Conservation (phyloP, 2,888 invertebrate species). For the Heliconius ethilla region DNA sequence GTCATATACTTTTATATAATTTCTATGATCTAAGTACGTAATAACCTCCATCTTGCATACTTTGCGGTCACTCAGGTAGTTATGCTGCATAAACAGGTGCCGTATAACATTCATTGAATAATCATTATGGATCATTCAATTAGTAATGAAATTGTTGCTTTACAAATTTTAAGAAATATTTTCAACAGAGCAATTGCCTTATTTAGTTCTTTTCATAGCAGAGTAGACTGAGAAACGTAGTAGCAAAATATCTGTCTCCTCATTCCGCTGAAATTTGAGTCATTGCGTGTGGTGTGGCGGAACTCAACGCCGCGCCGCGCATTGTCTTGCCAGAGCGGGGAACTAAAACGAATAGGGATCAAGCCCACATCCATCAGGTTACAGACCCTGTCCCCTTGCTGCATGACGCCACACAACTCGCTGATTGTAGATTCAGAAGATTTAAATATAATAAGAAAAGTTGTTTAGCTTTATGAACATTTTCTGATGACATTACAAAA, state of each 20-base stretch:
- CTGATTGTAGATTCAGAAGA: no score
- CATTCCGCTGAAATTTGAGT: background rate
- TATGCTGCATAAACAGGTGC: constrained; percentile 1
- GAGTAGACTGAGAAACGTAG: no score
- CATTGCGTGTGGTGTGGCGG: background rate
- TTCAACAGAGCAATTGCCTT: background rate
- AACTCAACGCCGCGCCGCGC: background rate
- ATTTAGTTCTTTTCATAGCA: background rate
- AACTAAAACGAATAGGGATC: no score
- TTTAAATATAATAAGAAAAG: no score
- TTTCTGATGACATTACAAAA: no score
- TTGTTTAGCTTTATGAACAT: no score
- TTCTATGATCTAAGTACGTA: background rate
- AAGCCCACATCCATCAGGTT: no score
- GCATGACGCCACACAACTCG: no score
- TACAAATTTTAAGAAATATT: background rate
- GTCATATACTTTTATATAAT: background rate
- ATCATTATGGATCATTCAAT: constrained; percentile 1
- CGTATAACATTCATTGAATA: constrained; percentile 4
- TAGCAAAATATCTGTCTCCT: background rate
- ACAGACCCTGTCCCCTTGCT: no score
- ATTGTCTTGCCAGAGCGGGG: no score
- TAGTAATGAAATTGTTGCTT: background rate
- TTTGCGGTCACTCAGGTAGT: constrained; percentile 6
- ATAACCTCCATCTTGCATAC: constrained; percentile 11